Base-by-base conservation (phyloP, 35 echinoderm and acorn worm species). In the Eucidaris tribuloides region DNA sequence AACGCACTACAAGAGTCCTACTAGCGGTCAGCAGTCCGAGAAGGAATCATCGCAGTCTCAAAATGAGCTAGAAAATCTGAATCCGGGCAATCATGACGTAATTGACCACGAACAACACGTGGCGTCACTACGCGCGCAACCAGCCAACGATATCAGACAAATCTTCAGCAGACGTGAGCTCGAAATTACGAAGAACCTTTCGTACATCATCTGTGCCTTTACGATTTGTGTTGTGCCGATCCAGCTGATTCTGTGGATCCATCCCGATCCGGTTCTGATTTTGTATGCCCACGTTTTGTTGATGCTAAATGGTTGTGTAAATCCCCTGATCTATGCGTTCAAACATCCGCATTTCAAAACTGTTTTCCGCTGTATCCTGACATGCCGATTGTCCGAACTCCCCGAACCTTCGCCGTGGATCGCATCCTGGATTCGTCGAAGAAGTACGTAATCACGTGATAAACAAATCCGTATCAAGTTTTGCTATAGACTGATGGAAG, bases 321-420 rank as follows among this genome's bases (percentile, higher is more conserved):
- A 82, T n/a, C n/a, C n/a, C n/a, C n/a, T n/a, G n/a, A n/a, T n/a
- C n/a, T n/a, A n/a, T n/a, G n/a, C n/a, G n/a, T 62, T 44, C 29
- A 82, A 82, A 63, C 80, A 82, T 62, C 80, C 80, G 23, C 48
- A 82, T 36, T 82, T 82, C 41, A 82, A 64, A 41, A 82, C 31
- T 19, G 55, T 54, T 6, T 82, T 82, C 40, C 28, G 30, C 28
- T 34, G 32, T 19, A 62, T 82, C 45, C 32, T 82, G 7, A 25
- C 25, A 4, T 35, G 68, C 36, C 39, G 11, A 36, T 74, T 74
- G 39, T 25, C 27, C 25, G 29, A 74, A 34, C 19, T 71, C 19
- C 31, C 65, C n/a, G n/a, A n/a, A n/a, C n/a, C n/a, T n/a, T n/a
- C n/a, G n/a, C n/a, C n/a, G n/a, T n/a, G n/a, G n/a, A n/a, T n/a